A percentile compares a stretch with the other conserved stretches of the same genome.
phyloP scores from a whole-genome alignment of 2,888 invertebrate genomes.

The Pardosa pseudoannulata region DNA sequence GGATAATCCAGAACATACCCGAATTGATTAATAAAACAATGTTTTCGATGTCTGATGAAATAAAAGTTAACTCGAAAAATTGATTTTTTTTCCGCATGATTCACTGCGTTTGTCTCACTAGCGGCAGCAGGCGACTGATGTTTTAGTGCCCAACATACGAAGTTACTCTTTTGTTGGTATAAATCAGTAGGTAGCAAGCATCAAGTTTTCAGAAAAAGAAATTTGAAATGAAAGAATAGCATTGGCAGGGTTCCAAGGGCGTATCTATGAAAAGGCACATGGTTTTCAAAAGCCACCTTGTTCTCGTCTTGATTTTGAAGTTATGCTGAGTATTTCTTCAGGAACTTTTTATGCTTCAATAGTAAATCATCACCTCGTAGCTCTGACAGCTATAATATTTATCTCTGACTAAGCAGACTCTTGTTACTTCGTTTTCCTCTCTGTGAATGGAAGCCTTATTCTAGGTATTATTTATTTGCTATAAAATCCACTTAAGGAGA shows the following conservation, averaged over 20 bases:
- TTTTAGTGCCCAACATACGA: slow-evolving; percentile 34
- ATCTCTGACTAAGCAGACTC: neutral
- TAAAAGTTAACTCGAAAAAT: neutral
- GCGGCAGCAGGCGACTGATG: slow-evolving; percentile 11
- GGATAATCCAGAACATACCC: neutral
- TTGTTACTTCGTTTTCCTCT: neutral
- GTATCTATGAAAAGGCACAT: slow-evolving; percentile 57
- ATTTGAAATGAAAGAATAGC: slow-evolving; percentile 45
- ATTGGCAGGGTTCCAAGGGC: slow-evolving; percentile 57
- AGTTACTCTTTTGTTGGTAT: slow-evolving; percentile 28
- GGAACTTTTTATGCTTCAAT: neutral
- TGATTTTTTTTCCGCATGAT: neutral
- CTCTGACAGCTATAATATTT: slow-evolving; percentile 10
- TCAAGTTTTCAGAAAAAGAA: slow-evolving; percentile 48
- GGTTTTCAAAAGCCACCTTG: slow-evolving; percentile 39
- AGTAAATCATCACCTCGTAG: slow-evolving; percentile 7
- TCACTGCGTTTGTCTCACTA: neutral
- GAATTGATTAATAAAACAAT: neutral
- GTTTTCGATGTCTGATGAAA: neutral
- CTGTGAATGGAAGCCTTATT: neutral
- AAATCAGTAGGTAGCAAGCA: slow-evolving; percentile 31
- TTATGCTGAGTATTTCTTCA: neutral
- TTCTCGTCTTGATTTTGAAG: slow-evolving; percentile 31
- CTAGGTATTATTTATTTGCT: neutral
- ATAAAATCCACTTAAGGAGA: neutral